Conservation (phyloP, 2,888 invertebrate species). For the Chirona hameri region DNA sequence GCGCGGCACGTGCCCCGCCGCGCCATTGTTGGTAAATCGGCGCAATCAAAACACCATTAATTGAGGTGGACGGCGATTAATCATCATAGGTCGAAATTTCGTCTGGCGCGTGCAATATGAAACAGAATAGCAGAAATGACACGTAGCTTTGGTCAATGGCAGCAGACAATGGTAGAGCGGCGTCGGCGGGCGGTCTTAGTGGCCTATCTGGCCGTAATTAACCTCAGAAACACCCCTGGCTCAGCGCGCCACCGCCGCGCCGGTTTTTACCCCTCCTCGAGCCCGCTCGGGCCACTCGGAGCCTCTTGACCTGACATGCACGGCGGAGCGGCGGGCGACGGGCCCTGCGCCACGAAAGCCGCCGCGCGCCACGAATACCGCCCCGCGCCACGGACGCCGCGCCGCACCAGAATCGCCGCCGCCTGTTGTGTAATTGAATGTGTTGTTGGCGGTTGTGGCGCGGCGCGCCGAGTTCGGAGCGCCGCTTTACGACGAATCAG, state of each 20-base stretch:
- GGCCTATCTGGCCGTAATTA: background rate
- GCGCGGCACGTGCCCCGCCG: background rate
- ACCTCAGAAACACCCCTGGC: background rate
- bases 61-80: background rate
- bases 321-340: too few relatives aligned
- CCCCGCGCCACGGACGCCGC: background rate
- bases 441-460: slow-evolving; percentile 4
- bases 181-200: background rate
- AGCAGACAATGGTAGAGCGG: background rate
- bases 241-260: background rate
- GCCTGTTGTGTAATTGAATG: background rate
- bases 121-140: slow-evolving; percentile 25
- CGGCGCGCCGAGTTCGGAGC: too few relatives aligned
- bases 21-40: slow-evolving; percentile 6
- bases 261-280: background rate
- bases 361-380: too few relatives aligned
- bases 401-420: background rate
- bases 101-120: background rate
- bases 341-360: background rate
- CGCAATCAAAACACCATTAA: slow-evolving; percentile 5
- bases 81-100: slow-evolving; percentile 1
- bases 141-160: background rate
- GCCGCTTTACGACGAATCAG: background rate
- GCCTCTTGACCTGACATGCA: too few relatives aligned
- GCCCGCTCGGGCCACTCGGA: background rate